Percentiles rank a stretch among this genome's conserved stretches.
Conservation (phyloP, 2,113 vertebrate genomes). For the Clupea harengus region DNA sequence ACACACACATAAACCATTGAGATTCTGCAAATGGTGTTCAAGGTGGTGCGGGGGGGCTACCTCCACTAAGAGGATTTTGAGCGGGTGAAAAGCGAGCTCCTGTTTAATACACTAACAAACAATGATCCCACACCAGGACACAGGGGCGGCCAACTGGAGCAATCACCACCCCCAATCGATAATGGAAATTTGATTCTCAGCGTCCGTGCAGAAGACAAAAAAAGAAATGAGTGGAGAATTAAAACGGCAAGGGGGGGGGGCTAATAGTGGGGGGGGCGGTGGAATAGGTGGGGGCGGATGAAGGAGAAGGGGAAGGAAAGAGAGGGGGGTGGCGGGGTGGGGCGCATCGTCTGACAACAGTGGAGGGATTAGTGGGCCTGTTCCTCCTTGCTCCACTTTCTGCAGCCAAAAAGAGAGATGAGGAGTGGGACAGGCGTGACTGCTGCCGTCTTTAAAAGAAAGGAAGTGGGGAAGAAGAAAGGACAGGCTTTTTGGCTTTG, state of each 20-base stretch:
- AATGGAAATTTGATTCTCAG: conserved; percentile 20
- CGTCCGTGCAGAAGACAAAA: background rate
- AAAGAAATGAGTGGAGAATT: conserved; percentile 9
- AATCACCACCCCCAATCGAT: conserved; percentile 6
- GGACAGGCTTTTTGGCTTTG: background rate
- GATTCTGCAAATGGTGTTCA: background rate
- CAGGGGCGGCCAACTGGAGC: background rate
- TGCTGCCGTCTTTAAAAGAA: background rate
- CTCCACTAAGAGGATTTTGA: conserved; percentile 23
- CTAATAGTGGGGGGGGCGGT: background rate
- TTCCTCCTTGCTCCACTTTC: background rate
- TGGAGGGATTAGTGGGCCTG: background rate
- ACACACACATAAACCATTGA: background rate
- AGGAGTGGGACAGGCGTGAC: conserved; percentile 1
- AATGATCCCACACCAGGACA: background rate
- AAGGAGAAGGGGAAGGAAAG: background rate
- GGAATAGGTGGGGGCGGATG: background rate
- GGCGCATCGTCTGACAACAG: background rate
- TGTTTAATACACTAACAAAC: background rate
- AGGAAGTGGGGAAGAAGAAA: background rate
- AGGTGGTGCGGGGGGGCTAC: background rate
- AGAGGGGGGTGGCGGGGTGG: background rate
- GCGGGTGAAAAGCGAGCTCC: conserved; percentile 6
- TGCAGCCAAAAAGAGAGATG: background rate
- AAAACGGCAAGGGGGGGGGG: background rate